Base-by-base conservation (phyloP, 2,113 vertebrate genomes). In the Alligator sinensis region DNA sequence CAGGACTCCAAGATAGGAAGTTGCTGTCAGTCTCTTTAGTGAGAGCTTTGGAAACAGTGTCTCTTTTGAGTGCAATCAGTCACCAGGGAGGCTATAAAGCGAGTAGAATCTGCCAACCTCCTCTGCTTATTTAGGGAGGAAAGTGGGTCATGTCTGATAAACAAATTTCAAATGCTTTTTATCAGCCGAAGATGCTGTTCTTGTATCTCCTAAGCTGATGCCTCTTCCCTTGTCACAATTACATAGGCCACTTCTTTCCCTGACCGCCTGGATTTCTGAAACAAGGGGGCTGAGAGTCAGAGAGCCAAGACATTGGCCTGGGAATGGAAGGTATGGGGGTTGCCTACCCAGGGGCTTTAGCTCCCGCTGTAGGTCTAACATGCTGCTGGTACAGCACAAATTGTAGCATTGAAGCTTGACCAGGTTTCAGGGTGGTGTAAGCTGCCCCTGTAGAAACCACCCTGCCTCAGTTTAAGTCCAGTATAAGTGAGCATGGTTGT, bases 81-180 rank as follows among this genome's bases (percentile, higher is more conserved):
- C 66, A 2, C 88, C 76, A 0, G 0, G 61, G 82, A 9, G 81
- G 88, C 82, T 88, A 0, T 0, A 22, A 66, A 25, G 8, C 5
- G n/a, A 74, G 74, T 24, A 19, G 66, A 68, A 84, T n/a, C 95
- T 94, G 94, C 83, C 96, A 91, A 70, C 74, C 82, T 77, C 83
- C n/a, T 70, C 82, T 83, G 77, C 81, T 91, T 47, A 4, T 61
- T 66, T 66, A 15, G 0, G 0, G 34, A 64, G 90, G 88, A 96
- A 96, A 93, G 88, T 94, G 91, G 82, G 80, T 95, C 94, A 95
- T 1, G 5, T 34, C 88, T 91, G 92, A 86, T 12, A 14, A 93
- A 93, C 92, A 95, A 82, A 77, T 85, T 81, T 38, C 86, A 82
- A 61, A 74, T 17, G 1, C 72, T 74, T 91, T 34, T 72, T 60